These are phyloP conservation scores for Parotocinclus haroldoi DNA, from an alignment of 2,797 vertebrate species.

Conservation along the genomic window DNA sequence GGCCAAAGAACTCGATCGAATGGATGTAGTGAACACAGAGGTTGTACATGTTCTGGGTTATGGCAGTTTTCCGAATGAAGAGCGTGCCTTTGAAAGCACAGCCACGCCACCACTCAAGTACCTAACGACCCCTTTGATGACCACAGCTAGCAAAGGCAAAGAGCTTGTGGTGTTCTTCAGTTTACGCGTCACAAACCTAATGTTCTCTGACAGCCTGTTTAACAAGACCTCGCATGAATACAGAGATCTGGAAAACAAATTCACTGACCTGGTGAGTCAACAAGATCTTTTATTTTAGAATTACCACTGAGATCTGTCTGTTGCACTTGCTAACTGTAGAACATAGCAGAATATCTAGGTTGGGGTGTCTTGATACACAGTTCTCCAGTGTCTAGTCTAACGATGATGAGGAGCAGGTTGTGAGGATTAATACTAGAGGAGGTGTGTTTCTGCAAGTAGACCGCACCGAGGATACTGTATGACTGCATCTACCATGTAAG, in stretches of 20 bases:
- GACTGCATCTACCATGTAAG: too few relatives aligned
- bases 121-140: conserved; percentile 77
- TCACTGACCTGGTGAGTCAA: conserved; percentile 81
- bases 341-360: too few relatives aligned
- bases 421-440: too few relatives aligned
- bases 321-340: too few relatives aligned
- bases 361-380: too few relatives aligned
- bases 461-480: too few relatives aligned
- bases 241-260: conserved; percentile 78
- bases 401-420: too few relatives aligned
- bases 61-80: conserved; percentile 51
- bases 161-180: conserved; percentile 94
- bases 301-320: not conserved
- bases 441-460: too few relatives aligned
- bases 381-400: too few relatives aligned
- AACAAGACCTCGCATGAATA: conserved; percentile 87
- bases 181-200: conserved; percentile 84
- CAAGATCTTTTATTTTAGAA: not conserved
- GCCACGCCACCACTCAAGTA: conserved; percentile 64
- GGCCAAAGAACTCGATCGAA: conserved; percentile 53
- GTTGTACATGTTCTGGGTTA: conserved; percentile 53
- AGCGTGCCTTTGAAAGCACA: conserved; percentile 51
- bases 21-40: conserved; percentile 43
- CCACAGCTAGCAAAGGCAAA: conserved; percentile 64
- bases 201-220: conserved; percentile 86